These are phyloP conservation scores for Semnornis frantzii DNA, from an alignment of 2,113 vertebrate species.

Conservation along the genomic window DNA sequence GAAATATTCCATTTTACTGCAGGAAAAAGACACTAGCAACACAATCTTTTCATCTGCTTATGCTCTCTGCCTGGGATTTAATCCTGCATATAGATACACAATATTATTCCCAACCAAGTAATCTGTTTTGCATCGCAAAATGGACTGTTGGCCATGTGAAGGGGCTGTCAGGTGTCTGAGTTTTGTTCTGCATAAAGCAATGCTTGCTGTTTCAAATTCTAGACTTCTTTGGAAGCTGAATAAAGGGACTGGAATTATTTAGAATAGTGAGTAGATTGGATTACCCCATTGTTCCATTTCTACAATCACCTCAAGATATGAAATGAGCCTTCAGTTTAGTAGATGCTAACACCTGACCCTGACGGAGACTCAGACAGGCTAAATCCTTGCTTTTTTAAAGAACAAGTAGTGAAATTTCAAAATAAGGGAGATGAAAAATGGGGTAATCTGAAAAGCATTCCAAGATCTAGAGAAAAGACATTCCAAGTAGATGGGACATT, in stretches of 20 bases:
- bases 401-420: background rate
- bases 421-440: background rate
- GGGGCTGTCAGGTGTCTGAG: constrained; percentile 42
- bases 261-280: background rate
- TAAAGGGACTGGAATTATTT: constrained; percentile 45
- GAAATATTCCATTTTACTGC: constrained; percentile 8
- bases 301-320: constrained; percentile 37
- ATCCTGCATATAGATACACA: constrained; percentile 32
- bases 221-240: constrained; percentile 31
- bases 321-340: background rate
- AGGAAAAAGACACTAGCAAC: background rate
- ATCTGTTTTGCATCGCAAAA: constrained; percentile 63
- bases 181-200: constrained; percentile 61
- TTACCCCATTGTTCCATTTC: constrained; percentile 23
- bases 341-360: background rate
- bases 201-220: constrained; percentile 41
- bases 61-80: constrained; percentile 32
- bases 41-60: background rate
- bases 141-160: constrained; percentile 10
- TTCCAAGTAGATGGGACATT: background rate
- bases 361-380: background rate
- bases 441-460: background rate
- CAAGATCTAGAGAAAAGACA: background rate
- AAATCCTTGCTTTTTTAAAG: background rate
- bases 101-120: constrained; percentile 26